Base-by-base conservation (phyloP, 2,797 vertebrate genomes). In the Pseudopleuronectes americanus region DNA sequence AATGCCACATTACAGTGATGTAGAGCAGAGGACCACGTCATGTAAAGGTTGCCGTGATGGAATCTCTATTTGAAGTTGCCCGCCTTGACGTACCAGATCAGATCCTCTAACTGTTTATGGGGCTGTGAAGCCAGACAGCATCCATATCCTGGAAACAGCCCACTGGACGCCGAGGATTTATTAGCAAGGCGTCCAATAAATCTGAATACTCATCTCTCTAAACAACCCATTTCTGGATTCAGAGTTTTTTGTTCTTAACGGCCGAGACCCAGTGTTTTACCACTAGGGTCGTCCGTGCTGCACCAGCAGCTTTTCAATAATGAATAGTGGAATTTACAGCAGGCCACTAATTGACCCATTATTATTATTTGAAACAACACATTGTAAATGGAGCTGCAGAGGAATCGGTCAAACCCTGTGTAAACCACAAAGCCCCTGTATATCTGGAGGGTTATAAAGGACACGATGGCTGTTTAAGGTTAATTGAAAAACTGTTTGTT, bases 1-100 rank as follows among this genome's bases (percentile, higher is more conserved):
- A 89, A 90, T 81, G 87, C 66, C 83, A 89, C 85, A 83, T 87
- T 85, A 85, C 61, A 68, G 80, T 91, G 89, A 91, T 87, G 77
- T 82, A 92, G 49, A 70, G 79, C 57, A 13, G 60, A 71, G 79
- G 49, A 60, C 47, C 71, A 31, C 69, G 38, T 61, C 84, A 72
- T 57, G 71, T 89, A 89, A 88, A 91, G 83, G 83, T 74, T 69
- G 72, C 68, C 1, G 8, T 81, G 81, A 88, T 85, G 81, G 77
- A 85, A 86, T 87, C 84, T 84, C 60, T 22, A 53, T 60, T 60
- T 45, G 77, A 84, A 72, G 83, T 68, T 58, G 68, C 64, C 17
- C 65, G 80, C 87, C 81, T 83, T 87, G 74, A 89, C 85, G 81
- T 57, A 58, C 47, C 47, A 74, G 81, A 86, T 90, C 85, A 57